These are phyloP conservation scores for Onthophagus sagittarius DNA, from an alignment of 2,888 invertebrate species.

Conservation along the genomic window DNA sequence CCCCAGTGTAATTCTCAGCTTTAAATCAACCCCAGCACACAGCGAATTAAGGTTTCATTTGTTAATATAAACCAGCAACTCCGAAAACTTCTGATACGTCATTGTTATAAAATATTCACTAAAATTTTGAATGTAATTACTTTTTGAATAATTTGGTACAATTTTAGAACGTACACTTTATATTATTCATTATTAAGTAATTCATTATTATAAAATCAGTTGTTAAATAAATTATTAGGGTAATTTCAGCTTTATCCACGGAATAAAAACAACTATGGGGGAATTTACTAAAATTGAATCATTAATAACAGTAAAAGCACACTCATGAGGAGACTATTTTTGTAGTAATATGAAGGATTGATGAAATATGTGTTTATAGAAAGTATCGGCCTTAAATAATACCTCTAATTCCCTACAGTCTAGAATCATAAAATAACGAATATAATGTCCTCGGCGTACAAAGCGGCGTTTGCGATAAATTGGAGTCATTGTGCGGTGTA, in stretches of 20 bases:
- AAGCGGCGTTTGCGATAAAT: not conserved
- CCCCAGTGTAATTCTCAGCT: slow-evolving; percentile 3
- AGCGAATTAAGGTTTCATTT: not conserved
- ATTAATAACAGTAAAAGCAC: not conserved
- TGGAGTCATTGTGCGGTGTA: not conserved
- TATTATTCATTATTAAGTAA: too few relatives aligned
- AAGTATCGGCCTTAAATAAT: not conserved
- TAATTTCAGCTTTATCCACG: too few relatives aligned
- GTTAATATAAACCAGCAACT: not conserved
- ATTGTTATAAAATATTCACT: not conserved
- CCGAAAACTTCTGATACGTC: not conserved
- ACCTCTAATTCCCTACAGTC: not conserved
- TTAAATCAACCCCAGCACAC: slow-evolving; percentile 2
- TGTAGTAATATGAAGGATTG: not conserved
- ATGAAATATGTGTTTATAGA: not conserved
- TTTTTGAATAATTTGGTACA: too few relatives aligned
- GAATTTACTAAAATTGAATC: not conserved
- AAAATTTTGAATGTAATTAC: too few relatives aligned
- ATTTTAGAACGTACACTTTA: too few relatives aligned
- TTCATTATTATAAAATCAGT: too few relatives aligned
- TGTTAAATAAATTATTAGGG: too few relatives aligned
- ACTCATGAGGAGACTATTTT: not conserved
- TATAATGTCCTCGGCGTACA: not conserved
- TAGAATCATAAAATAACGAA: not conserved
- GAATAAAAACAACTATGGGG: too few relatives aligned